Evolutionary conservation across 2,797 vertebrate species (phyloP), one percentile per base, ranked within the genome.

Genomic region (Esox lucius): DNA sequence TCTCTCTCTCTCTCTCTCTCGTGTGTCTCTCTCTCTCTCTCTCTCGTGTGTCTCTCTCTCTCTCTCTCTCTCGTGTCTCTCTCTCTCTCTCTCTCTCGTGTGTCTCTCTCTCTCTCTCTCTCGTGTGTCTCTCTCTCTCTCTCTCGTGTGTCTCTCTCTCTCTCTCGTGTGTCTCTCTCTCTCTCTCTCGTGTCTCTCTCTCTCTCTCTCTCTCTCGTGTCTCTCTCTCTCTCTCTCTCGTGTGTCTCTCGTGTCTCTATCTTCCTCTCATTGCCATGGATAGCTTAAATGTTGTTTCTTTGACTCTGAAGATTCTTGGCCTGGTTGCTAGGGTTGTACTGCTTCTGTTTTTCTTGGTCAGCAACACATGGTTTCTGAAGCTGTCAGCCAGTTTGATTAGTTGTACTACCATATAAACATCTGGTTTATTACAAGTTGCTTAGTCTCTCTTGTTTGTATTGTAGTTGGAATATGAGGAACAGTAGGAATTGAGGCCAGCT

Each of bases 271-370:
- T n/a, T 22, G 13, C 72, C 22, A 15, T 33, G 65, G 66, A 17
- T 48, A 42, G 42, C 42, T 42, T 13, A 8, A 72, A 67, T 39
- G 24, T 78, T 7, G 31, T 62, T 61, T 61, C 56, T 61, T 12
- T 15, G 59, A 3, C 28, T 42, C 11, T 64, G 22, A 24, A 5
- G 17, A 67, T 79, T 67, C 61, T n/a, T 71, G 11, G 72, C 61
- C 8, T 49, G n/a, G 35, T 9, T 68, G 39, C n/a, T 9, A 9
- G 31, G n/a, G 65, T 8, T 56, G 16, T 71, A 70, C n/a, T 16
- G 42, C 35, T 72, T 72, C 56, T 26, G 7, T 48, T 68, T 33
- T 33, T 59, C 9, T 66, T n/a, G 65, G 11, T 49, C 19, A 16
- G 4, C 42, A 19, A 9, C 35, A 15, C 12, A 22, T 39, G 22